A percentile compares a stretch with the other conserved stretches of the same genome.
phyloP scores from a whole-genome alignment of 92 coral and sea anemone species.

The Pocillopora grandis region DNA sequence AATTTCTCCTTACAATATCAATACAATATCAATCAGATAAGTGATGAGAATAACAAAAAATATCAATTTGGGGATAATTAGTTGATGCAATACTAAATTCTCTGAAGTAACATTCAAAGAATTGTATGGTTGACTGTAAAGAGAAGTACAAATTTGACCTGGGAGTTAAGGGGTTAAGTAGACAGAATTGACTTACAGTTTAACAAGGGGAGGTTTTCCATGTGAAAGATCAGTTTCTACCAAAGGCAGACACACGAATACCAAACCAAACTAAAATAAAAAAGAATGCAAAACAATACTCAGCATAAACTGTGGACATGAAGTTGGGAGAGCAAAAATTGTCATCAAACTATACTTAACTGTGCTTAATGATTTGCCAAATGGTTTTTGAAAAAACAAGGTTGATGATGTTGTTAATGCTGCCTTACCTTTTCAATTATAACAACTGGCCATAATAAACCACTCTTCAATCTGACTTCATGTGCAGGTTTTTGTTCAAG shows the following conservation, averaged over 20 bases:
- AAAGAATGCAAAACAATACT: neutral
- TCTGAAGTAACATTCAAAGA: too few species aligned
- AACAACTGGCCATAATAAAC: slow-evolving; percentile 85
- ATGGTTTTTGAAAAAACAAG: too few species aligned
- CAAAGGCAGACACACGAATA: slow-evolving; percentile 79
- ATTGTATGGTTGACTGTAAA: too few species aligned
- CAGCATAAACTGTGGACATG: neutral
- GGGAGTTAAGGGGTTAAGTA: too few species aligned
- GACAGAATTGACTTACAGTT: slow-evolving; percentile 64
- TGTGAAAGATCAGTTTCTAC: slow-evolving; percentile 66
- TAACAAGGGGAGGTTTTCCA: slow-evolving; percentile 82
- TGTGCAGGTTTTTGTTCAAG: slow-evolving; percentile 75
- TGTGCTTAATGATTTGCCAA: too few species aligned
- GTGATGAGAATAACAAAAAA: too few species aligned
- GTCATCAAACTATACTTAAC: too few species aligned
- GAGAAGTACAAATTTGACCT: too few species aligned
- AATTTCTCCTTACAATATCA: too few species aligned
- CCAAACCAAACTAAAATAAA: slow-evolving; percentile 75
- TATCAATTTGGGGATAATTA: too few species aligned
- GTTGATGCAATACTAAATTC: too few species aligned
- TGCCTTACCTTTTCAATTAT: slow-evolving; percentile 79
- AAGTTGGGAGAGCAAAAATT: neutral
- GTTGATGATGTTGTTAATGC: neutral
- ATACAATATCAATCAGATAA: too few species aligned
- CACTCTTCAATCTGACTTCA: slow-evolving; percentile 62